A percentile compares a stretch with the other conserved stretches of the same genome.
Conservation (phyloP, 2,797 vertebrate species). For the Smutsia gigantea region DNA sequence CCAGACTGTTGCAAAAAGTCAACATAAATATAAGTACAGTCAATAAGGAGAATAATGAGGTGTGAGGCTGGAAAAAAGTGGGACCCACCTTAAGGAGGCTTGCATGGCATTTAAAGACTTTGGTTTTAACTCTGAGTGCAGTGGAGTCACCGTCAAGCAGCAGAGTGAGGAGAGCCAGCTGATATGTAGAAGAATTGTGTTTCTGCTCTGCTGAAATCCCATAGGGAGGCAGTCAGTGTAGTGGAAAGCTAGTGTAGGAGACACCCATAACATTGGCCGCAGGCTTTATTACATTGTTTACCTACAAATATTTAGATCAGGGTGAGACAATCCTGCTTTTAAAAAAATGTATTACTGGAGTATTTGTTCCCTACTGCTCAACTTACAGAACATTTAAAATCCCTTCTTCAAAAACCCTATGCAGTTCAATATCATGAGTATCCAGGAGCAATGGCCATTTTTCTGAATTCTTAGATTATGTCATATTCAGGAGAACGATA, state of each 20-base stretch:
- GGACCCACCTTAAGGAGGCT: not conserved
- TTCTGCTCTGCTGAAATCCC: not conserved
- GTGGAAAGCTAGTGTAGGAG: not conserved
- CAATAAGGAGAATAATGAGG: not conserved
- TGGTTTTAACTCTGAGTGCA: not conserved
- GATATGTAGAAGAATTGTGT: not conserved
- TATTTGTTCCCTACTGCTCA: not conserved
- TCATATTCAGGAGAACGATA: not conserved
- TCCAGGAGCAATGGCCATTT: not conserved
- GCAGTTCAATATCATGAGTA: not conserved
- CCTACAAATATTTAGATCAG: not conserved
- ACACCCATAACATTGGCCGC: not conserved
- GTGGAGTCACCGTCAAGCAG: not conserved
- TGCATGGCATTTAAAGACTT: not conserved
- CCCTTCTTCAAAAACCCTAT: not conserved
- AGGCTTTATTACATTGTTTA: not conserved
- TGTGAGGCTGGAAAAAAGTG: not conserved
- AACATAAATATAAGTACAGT: not conserved
- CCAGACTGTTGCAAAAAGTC: not conserved
- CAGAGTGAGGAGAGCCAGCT: not conserved
- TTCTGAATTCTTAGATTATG: not conserved
- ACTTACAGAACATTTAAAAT: not conserved
- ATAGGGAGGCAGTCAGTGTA: not conserved
- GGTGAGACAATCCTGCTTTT: not conserved
- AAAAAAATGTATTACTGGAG: not conserved